Base-by-base conservation (phyloP, 2,113 vertebrate species). In the Phalacrocorax brasilianus region DNA sequence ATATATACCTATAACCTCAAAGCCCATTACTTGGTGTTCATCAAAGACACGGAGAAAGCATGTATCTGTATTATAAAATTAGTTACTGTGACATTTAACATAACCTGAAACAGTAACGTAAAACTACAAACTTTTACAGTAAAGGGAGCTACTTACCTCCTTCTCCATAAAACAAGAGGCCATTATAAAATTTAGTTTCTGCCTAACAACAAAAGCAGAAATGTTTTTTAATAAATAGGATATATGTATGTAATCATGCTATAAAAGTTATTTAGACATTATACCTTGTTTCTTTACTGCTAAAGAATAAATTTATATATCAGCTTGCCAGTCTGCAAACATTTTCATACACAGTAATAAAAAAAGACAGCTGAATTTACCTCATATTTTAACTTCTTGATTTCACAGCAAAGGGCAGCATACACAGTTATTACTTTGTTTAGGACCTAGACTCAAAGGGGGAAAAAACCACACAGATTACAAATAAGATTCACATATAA, bases 341-440 rank as follows among this genome's bases (percentile, higher is more conserved):
- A 47, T 70, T 93, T 88, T 95, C 70, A 78, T 6, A 52, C 6
- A 73, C 6, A 70, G 20, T 58, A 68, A 66, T 65, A 93, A 95
- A 47, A 44, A 47, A 42, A 95, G 22, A 79, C 19, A 87, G 50
- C 1, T 85, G 52, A 94, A 93, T 68, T 98, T 98, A 99, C 99
- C 99, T 99, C 99, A 97, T 99, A 99, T 96, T 99, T 99, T 90
- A 99, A 98, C 81, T 99, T 99, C 97, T 99, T 99, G 93, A 99
- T 99, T 98, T 99, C 99, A 98, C 99, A 99, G 88, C 99, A 99
- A 91, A 99, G 98, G 70, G 99, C 99, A 83, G 99, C 99, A 96
- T 99, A 99, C 75, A 99, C 99, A 78, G 99, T 99, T 68, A 99
- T 99, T 66, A 99, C 99, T 98, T 99, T 99, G 97, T 99, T 99